Evolutionary conservation across 2,888 invertebrate species (phyloP), one percentile per base, ranked within the genome.

Genomic region (Coenonympha arcania): DNA sequence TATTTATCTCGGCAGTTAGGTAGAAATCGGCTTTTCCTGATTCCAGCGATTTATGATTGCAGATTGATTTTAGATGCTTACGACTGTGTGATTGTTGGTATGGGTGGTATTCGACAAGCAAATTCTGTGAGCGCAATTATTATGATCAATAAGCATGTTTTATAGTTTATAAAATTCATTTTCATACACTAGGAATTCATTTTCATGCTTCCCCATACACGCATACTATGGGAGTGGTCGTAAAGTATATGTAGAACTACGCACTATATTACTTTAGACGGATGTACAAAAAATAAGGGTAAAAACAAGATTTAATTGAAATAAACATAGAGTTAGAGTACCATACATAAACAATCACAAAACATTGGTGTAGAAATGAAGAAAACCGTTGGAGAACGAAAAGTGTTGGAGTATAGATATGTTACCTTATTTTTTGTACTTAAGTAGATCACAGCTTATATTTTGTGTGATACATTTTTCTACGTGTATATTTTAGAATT

Each of bases 21-120:
- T n/a, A n/a, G 40, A 52, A 52, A 47, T 42, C 37, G 13, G 34
- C 44, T 47, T 55, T 55, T 52, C 55, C 55, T 55, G 52, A 52
- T 55, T 55, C 55, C 52, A 50, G 40, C 41, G 31, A 36, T 44
- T 34, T 26, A 8, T 34, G 18, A 44, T 44, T 44, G 34, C 24
- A 24, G 11, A 41, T 40, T 30, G 15, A 47, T 43, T 50, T 33
- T 44, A 18, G 44, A 44, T 34, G 34, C 13, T 31, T 31, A 31
- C 24, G 9, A 9, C 4, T 28, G 11, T 26, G 24, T 41, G 19
- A 48, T 24, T 47, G 50, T 46, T 43, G 47, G 49, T 41, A 55
- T 50, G 48, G 20, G 8, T 11, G 52, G 47, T 37, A 55, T 55
- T 52, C 45, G 16, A 34, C 18, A 26, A 47, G 43, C 22, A 44